These are phyloP conservation scores for Lasioglossum baleicum DNA, from an alignment of 1,140 invertebrate genomes.

Conservation along the genomic window DNA sequence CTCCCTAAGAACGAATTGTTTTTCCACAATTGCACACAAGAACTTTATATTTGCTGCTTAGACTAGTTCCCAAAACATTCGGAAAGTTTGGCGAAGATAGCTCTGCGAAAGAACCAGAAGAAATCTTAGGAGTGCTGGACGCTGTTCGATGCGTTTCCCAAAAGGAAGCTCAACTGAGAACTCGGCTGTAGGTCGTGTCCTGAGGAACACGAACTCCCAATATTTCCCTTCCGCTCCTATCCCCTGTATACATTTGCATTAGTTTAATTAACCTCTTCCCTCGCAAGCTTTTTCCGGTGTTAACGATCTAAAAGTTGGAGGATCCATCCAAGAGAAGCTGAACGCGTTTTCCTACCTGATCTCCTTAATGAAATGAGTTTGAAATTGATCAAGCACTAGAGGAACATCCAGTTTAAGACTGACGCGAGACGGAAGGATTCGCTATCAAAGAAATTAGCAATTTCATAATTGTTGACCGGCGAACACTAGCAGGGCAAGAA, in stretches of 20 bases:
- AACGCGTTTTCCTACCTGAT: slow-evolving; percentile 45
- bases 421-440: background rate
- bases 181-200: slow-evolving; percentile 8
- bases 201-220: slow-evolving; percentile 22
- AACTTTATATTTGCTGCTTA: too few species aligned
- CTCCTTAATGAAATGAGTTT: slow-evolving; percentile 59
- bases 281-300: slow-evolving; percentile 25
- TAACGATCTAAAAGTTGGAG: slow-evolving; percentile 45
- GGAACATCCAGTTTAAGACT: background rate
- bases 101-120: too few species aligned
- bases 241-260: slow-evolving; percentile 50
- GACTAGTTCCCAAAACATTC: too few species aligned
- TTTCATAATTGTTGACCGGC: background rate
- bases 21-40: too few species aligned
- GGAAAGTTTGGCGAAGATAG: too few species aligned
- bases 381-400: slow-evolving; percentile 51
- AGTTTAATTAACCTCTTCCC: slow-evolving; percentile 59
- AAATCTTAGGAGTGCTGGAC: too few species aligned
- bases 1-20: too few species aligned
- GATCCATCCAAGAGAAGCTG: slow-evolving; percentile 9
- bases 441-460: background rate
- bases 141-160: slow-evolving; percentile 3
- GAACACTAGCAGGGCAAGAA: background rate
- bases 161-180: slow-evolving; percentile 27
- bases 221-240: slow-evolving; percentile 20